A percentile compares a stretch with the other conserved stretches of the same genome.
These are phyloP conservation scores for Ligdia adustata DNA, from an alignment of 2,888 invertebrate species.

Conservation along the genomic window DNA sequence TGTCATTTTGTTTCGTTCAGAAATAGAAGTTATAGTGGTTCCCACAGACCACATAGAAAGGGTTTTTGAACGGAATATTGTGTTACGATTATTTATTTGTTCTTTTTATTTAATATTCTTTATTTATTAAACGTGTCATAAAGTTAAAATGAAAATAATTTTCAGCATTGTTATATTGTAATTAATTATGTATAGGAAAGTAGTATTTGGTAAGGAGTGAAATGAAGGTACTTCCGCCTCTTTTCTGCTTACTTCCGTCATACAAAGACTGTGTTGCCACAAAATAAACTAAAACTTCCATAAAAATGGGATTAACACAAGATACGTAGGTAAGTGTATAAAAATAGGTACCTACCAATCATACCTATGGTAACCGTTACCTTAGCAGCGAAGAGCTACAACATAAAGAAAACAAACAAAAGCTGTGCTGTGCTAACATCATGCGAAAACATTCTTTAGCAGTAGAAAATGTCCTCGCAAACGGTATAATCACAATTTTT, in stretches of 20 bases:
- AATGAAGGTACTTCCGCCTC: no score
- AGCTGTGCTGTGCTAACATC: slow-evolving; percentile 17
- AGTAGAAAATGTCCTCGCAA: slow-evolving; percentile 33
- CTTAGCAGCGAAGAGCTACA: slow-evolving; percentile 29
- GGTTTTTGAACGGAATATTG: slow-evolving; percentile 15
- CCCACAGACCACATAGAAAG: background rate
- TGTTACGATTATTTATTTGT: no score
- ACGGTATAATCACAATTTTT: slow-evolving; percentile 31
- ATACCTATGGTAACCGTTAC: slow-evolving; percentile 25
- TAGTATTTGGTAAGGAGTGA: no score
- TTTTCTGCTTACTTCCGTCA: background rate
- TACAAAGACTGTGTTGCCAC: no score
- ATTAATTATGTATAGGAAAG: no score
- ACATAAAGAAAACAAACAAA: slow-evolving; percentile 12
- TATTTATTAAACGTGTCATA: no score
- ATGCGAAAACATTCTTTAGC: slow-evolving; percentile 39
- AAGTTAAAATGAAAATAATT: no score
- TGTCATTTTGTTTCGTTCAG: slow-evolving; percentile 56
- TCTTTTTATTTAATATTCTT: no score
- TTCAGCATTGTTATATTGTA: no score
- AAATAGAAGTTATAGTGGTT: slow-evolving; percentile 23
- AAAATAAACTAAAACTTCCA: no score
- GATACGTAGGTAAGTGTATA: no score
- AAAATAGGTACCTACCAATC: background rate
- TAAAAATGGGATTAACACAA: no score